Evolutionary conservation across 1,140 invertebrate genomes (phyloP).

Genomic region (Cyphomyrmex costatus): DNA sequence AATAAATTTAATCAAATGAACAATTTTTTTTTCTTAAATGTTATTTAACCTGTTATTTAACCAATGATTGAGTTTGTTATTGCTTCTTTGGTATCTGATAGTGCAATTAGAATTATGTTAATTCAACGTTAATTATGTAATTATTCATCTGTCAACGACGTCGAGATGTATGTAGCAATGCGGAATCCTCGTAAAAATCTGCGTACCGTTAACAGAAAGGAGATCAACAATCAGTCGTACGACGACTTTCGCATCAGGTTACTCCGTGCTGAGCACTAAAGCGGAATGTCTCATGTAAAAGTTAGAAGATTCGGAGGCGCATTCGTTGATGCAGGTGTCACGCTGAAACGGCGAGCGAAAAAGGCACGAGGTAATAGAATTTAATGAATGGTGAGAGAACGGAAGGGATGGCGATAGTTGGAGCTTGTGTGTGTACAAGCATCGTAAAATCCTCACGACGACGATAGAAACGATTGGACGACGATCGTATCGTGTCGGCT

Average conservation of each 20-base stretch:
- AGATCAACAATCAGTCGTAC: conserved; percentile 49
- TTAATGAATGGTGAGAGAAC: conserved; percentile 49
- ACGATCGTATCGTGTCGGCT: conserved; percentile 50
- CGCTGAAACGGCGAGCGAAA: not conserved
- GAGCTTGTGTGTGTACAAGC: conserved; percentile 10
- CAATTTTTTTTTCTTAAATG: too few relatives aligned
- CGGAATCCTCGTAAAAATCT: conserved; percentile 27
- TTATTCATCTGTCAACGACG: not conserved
- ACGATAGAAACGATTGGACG: conserved; percentile 29
- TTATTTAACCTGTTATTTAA: too few relatives aligned
- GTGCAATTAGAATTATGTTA: conserved; percentile 15
- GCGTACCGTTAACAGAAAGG: conserved; percentile 56
- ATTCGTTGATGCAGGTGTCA: not conserved
- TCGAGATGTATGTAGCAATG: not conserved
- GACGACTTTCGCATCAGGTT: conserved; percentile 40
- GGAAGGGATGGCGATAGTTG: not conserved
- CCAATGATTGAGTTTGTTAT: too few relatives aligned
- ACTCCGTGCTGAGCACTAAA: not conserved
- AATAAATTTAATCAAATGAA: too few relatives aligned
- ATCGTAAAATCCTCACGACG: conserved; percentile 27
- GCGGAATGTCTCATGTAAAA: not conserved
- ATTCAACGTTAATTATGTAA: conserved; percentile 22
- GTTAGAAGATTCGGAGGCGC: not conserved
- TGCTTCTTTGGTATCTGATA: too few relatives aligned
- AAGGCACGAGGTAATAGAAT: conserved; percentile 46